A percentile compares a stretch with the other conserved stretches of the same genome.
These are phyloP conservation scores for Epinephelus moara DNA, from an alignment of 2,113 vertebrate genomes.

Conservation along the genomic window DNA sequence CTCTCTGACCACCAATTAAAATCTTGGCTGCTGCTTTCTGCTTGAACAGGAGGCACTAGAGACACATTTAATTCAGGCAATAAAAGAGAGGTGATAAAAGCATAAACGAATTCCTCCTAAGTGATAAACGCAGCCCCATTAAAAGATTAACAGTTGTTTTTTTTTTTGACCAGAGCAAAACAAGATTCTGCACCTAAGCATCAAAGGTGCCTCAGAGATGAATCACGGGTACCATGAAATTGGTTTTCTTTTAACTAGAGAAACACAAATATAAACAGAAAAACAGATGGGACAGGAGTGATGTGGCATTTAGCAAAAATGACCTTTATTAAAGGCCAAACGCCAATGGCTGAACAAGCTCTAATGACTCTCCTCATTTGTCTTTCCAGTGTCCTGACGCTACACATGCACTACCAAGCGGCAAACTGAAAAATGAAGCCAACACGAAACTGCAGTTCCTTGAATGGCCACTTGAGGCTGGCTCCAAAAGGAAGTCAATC, in stretches of 20 bases:
- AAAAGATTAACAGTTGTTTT: neutral
- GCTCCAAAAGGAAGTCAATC: neutral
- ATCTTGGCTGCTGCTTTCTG: constrained; percentile 1
- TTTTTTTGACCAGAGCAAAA: neutral
- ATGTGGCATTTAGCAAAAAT: neutral
- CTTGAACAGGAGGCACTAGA: neutral
- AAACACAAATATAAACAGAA: neutral
- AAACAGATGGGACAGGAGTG: neutral
- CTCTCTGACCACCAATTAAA: neutral
- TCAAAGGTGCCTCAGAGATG: neutral
- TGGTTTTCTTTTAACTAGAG: neutral
- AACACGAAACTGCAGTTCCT: neutral
- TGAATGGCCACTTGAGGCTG: neutral
- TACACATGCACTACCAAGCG: neutral
- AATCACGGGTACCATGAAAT: neutral
- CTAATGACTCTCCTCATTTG: neutral
- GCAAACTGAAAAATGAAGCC: neutral
- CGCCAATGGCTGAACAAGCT: neutral
- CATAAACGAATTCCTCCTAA: neutral
- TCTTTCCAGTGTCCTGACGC: neutral
- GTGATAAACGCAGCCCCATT: neutral
- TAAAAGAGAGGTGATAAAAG: constrained; percentile 2
- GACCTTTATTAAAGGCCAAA: neutral
- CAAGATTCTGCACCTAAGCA: neutral
- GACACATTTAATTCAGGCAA: neutral